Evolutionary conservation across 1,140 invertebrate genomes (phyloP).

Genomic region (Teleopsis dalmanni): DNA sequence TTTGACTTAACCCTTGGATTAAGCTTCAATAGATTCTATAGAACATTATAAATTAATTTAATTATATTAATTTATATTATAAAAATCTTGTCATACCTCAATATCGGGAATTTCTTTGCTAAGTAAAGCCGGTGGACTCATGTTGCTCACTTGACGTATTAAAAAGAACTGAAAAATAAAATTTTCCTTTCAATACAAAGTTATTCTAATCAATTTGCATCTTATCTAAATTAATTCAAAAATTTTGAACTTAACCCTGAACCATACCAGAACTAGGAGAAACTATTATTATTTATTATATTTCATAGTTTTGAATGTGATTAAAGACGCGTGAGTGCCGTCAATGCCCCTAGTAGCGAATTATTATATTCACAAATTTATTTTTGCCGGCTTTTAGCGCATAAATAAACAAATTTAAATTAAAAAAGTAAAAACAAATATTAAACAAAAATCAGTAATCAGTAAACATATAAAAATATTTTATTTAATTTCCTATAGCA

Average conservation of each 20-base stretch:
- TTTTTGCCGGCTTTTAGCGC: too few species aligned
- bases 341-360: too few species aligned
- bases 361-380: too few species aligned
- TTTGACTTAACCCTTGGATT: constrained; percentile 75
- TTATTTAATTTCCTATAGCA: too few species aligned
- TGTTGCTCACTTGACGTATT: constrained; percentile 10
- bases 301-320: neutral
- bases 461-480: too few species aligned
- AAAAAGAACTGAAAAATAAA: neutral
- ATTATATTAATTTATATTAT: neutral
- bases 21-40: constrained; percentile 71
- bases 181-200: neutral
- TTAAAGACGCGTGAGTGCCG: too few species aligned
- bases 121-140: constrained; percentile 46
- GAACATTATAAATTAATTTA: neutral
- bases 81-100: constrained; percentile 54
- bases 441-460: too few species aligned
- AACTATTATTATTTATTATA: neutral
- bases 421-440: too few species aligned
- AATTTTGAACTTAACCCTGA: neutral
- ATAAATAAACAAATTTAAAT: too few species aligned
- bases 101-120: constrained; percentile 62
- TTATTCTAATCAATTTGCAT: neutral
- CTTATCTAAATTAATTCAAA: neutral
- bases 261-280: neutral